A percentile compares a stretch with the other conserved stretches of the same genome.
phyloP scores from a whole-genome alignment of 2,797 vertebrate species.

The Labeo calbasu region DNA sequence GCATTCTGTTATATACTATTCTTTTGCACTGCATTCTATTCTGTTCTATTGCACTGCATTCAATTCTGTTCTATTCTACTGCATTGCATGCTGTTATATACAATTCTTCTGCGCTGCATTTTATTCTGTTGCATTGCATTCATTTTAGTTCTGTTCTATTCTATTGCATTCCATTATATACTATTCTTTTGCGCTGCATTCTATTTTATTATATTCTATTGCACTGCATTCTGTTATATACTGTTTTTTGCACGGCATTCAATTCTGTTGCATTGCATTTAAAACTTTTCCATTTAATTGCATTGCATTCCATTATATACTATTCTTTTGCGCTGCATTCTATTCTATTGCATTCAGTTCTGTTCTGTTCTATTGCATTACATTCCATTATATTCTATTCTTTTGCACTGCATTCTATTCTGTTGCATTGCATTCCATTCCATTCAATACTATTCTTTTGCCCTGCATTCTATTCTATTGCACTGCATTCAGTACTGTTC shows the following conservation, averaged over 20 bases:
- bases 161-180: not conserved
- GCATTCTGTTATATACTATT: not conserved
- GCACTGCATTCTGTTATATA: too few species aligned
- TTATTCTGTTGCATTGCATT: too few species aligned
- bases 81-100: too few species aligned
- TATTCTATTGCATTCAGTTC: not conserved
- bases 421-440: too few species aligned
- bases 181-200: not conserved
- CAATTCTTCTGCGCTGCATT: not conserved
- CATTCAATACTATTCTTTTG: too few species aligned
- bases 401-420: too few species aligned
- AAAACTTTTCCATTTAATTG: not conserved
- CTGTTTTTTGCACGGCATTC: too few species aligned
- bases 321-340: not conserved
- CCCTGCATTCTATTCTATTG: too few species aligned
- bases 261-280: too few species aligned
- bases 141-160: not conserved
- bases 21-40: not conserved
- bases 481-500: not conserved
- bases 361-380: not conserved
- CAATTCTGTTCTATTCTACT: not conserved
- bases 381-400: too few species aligned
- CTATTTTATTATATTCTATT: not conserved
- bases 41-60: not conserved
- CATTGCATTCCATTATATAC: not conserved